Conservation (phyloP, 2,797 vertebrate genomes). For the Catharus ustulatus region DNA sequence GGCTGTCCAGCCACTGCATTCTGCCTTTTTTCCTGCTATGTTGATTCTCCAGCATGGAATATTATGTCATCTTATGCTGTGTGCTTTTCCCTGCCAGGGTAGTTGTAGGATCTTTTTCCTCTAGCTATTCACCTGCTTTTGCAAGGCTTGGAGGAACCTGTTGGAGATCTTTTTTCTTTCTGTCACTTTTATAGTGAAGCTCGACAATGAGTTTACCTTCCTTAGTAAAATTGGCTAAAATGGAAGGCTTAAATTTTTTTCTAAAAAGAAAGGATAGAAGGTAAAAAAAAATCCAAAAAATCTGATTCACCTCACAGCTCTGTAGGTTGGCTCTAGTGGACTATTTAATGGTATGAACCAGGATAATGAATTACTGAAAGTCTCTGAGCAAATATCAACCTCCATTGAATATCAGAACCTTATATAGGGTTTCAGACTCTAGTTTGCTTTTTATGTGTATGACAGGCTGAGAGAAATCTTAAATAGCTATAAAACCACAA, state of each 20-base stretch:
- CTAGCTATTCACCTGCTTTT: background rate
- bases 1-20: background rate
- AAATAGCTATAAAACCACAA: background rate
- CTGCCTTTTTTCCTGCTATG: background rate
- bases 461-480: background rate
- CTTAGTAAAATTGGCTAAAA: background rate
- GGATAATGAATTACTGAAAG: background rate
- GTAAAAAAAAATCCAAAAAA: background rate
- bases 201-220: background rate
- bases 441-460: background rate
- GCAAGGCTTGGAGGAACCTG: background rate
- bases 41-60: background rate
- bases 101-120: background rate
- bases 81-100: background rate
- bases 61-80: background rate
- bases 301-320: background rate
- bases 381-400: background rate
- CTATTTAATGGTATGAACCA: background rate
- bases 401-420: background rate
- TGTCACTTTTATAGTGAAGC: background rate
- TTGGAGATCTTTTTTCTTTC: background rate
- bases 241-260: background rate
- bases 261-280: background rate
- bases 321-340: background rate
- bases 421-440: background rate